These are phyloP conservation scores for Piezodorus guildinii DNA, from an alignment of 1,140 invertebrate species.

Conservation along the genomic window DNA sequence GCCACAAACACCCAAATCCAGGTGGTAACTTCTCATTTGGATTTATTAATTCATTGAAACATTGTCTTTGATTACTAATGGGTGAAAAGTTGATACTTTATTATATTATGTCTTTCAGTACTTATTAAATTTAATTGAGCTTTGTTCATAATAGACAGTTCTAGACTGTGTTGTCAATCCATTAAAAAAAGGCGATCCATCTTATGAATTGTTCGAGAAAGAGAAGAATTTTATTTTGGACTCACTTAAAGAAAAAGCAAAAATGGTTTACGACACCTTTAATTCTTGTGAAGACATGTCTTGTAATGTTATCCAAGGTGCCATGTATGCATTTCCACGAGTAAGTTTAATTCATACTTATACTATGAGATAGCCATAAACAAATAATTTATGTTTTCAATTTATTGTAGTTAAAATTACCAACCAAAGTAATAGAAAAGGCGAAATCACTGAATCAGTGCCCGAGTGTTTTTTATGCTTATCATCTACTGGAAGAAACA, in stretches of 20 bases:
- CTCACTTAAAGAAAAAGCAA: conserved; percentile 63
- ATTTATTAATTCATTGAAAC: too few relatives aligned
- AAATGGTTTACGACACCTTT: conserved; percentile 80
- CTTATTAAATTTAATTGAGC: too few relatives aligned
- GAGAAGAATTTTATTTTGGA: conserved; percentile 74
- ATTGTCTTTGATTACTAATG: too few relatives aligned
- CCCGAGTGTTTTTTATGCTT: conserved; percentile 91
- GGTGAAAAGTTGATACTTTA: too few relatives aligned
- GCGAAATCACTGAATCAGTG: conserved; percentile 56
- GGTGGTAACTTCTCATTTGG: too few relatives aligned
- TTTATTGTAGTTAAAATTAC: conserved; percentile 44
- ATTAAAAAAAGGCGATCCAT: conserved; percentile 48
- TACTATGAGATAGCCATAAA: too few relatives aligned
- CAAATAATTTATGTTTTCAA: conserved; percentile 9
- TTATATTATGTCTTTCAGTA: too few relatives aligned
- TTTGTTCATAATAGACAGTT: conserved; percentile 35
- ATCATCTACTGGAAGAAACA: conserved; percentile 82
- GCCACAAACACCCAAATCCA: too few relatives aligned
- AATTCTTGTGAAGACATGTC: conserved; percentile 42
- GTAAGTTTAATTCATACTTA: conserved; percentile 17
- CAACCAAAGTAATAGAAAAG: conserved; percentile 62
- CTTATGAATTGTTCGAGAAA: conserved; percentile 41
- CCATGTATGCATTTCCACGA: conserved; percentile 95
- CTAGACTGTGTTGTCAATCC: conserved; percentile 61
- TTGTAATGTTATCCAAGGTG: conserved; percentile 44